phyloP scores from a whole-genome alignment of 2,113 vertebrate species.

The Amazona guildingii region DNA sequence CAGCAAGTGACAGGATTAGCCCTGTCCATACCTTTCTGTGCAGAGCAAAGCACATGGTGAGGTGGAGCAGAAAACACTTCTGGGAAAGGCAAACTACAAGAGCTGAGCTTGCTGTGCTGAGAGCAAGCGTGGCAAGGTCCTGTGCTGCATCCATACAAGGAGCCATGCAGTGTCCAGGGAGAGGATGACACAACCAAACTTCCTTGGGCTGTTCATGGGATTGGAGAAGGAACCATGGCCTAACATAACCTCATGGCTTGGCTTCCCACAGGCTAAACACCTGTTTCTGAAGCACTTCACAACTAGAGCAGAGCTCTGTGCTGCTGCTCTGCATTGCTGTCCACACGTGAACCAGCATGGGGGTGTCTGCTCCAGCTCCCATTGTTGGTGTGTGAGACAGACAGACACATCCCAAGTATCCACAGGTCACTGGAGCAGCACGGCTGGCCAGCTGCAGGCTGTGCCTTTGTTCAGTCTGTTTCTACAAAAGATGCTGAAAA shows the following conservation, averaged over 20 bases:
- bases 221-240: neutral
- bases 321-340: neutral
- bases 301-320: neutral
- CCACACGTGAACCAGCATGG: neutral
- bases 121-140: neutral
- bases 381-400: neutral
- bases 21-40: neutral
- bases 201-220: neutral
- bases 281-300: neutral
- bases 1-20: neutral
- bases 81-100: neutral
- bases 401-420: neutral
- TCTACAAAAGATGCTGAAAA: neutral
- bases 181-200: neutral
- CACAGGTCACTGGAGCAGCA: neutral
- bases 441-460: neutral
- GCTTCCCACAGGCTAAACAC: neutral
- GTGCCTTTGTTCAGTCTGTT: neutral
- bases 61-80: neutral
- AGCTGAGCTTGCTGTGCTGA: neutral
- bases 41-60: neutral
- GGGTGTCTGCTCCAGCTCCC: neutral
- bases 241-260: neutral
- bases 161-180: neutral
- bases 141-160: neutral